phyloP scores from a whole-genome alignment of 1,140 invertebrate species.

The Carcinoscorpius rotundicauda region DNA sequence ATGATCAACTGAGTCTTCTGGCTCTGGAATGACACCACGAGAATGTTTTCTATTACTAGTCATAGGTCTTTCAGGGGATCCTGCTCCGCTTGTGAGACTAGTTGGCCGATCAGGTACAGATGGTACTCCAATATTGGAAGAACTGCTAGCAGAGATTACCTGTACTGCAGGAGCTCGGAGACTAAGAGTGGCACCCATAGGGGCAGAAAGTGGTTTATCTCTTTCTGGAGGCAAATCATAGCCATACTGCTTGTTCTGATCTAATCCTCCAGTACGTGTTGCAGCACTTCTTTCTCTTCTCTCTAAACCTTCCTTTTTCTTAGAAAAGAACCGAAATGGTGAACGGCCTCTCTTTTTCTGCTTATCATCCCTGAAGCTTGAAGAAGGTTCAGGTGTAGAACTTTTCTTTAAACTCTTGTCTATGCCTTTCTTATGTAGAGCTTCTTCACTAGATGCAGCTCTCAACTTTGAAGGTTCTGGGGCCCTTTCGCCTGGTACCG shows the following conservation, averaged over 20 bases:
- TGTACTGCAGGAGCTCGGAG: constrained; percentile 22
- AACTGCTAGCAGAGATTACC: constrained; percentile 5
- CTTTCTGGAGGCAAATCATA: constrained; percentile 20
- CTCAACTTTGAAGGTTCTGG: constrained; percentile 43
- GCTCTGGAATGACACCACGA: not conserved
- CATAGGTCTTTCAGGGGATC: not conserved
- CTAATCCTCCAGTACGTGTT: constrained; percentile 23
- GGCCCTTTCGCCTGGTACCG: constrained; percentile 16
- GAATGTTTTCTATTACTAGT: not conserved
- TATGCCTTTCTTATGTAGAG: constrained; percentile 10
- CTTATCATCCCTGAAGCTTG: constrained; percentile 37
- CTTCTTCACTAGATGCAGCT: constrained; percentile 53
- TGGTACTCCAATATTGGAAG: constrained; percentile 43
- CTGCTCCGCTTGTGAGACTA: constrained; percentile 9
- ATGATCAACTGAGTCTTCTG: not conserved
- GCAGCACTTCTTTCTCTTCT: not conserved
- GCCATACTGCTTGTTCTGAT: not conserved
- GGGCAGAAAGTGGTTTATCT: constrained; percentile 31
- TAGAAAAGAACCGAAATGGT: constrained; percentile 76
- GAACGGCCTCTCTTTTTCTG: constrained; percentile 69
- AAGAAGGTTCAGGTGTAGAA: constrained; percentile 36
- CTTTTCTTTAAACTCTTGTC: constrained; percentile 32
- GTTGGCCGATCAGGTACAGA: constrained; percentile 48
- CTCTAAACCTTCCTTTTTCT: constrained; percentile 39
- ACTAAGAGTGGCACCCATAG: constrained; percentile 12